Evolutionary conservation across 2,888 invertebrate genomes (phyloP).

Genomic region (Acleris holmiana): DNA sequence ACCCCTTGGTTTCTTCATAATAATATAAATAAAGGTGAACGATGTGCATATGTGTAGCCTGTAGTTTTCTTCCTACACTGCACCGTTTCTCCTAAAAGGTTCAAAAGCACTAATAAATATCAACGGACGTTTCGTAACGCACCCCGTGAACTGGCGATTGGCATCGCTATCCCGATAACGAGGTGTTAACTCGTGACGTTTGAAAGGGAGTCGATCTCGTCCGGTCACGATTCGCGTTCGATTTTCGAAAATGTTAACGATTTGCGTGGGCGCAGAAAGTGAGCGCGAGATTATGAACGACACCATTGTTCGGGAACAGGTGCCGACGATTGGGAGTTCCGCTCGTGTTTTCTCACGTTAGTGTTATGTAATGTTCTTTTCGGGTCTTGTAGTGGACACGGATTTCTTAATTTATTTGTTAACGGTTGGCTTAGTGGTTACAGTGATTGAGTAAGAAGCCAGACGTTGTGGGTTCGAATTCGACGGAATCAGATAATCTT

Average conservation of each 20-base stretch:
- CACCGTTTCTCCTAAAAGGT: not conserved
- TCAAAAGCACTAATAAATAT: not conserved
- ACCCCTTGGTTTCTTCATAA: no score
- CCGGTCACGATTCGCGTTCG: constrained; percentile 72
- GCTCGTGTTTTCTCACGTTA: constrained; percentile 50
- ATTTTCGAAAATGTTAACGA: constrained; percentile 75
- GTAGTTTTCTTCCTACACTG: not conserved
- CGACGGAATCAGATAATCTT: no score
- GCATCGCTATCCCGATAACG: constrained; percentile 34
- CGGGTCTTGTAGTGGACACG: constrained; percentile 8
- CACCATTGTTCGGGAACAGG: constrained; percentile 71
- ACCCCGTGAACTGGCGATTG: constrained; percentile 19
- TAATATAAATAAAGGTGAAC: no score
- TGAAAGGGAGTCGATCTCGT: constrained; percentile 67
- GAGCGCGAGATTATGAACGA: constrained; percentile 51
- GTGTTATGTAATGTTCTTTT: constrained; percentile 37
- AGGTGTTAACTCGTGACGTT: constrained; percentile 61
- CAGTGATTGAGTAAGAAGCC: not conserved
- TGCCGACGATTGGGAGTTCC: constrained; percentile 58
- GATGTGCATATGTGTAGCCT: no score
- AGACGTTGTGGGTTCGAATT: no score
- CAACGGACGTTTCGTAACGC: constrained; percentile 19
- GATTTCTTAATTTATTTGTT: constrained; percentile 1
- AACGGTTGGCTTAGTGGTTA: not conserved
- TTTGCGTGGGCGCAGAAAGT: constrained; percentile 66